Base-by-base conservation (phyloP, 1,140 invertebrate genomes). In the Pseudomyrmex gracilis region DNA sequence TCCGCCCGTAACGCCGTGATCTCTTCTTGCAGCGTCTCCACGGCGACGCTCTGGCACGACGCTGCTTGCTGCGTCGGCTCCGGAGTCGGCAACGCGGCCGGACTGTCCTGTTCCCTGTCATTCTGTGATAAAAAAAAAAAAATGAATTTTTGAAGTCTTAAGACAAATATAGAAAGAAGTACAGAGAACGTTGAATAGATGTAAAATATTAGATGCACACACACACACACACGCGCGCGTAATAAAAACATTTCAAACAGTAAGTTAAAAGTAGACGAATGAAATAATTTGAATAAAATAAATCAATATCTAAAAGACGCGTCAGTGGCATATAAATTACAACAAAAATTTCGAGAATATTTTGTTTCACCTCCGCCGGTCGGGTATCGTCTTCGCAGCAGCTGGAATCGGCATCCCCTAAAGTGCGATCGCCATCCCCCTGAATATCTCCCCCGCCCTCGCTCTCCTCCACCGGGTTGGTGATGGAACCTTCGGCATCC, bases 21-120 rank as follows among this genome's bases (percentile, higher is more conserved):
- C 93, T 96, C 95, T 61, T 95, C 95, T 84, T 95, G 95, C 34
- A 96, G 68, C 13, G 91, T 83, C n/a, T 89, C 90, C 10, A 92
- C 87, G 10, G 85, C 90, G 10, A 92, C 90, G 53, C 89, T 92
- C 66, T 92, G 92, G 55, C 90, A 92, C 2, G 92, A 91, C 0
- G 76, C 86, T 1, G 94, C 94, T 88, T 94, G 94, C 71, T 94
- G 94, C 55, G 94, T 90, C 63, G 93, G 94, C 77, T 95, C 94
- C 2, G 94, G 94, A 64, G 94, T 95, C 22, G 92, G 92, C n/a
- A 92, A 74, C 13, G 90, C 92, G 47, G 92, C 92, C 10, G 92
- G 92, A 87, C 92, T 92, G 47, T 90, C 90, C 82, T 91, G 88
- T 45, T 92, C 91, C 34, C 89, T 85, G 1, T 71, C 91, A 55